Evolutionary conservation across 1,140 invertebrate genomes (phyloP), one percentile per base, ranked within the genome.

Genomic region (Dinoponera quadriceps): DNA sequence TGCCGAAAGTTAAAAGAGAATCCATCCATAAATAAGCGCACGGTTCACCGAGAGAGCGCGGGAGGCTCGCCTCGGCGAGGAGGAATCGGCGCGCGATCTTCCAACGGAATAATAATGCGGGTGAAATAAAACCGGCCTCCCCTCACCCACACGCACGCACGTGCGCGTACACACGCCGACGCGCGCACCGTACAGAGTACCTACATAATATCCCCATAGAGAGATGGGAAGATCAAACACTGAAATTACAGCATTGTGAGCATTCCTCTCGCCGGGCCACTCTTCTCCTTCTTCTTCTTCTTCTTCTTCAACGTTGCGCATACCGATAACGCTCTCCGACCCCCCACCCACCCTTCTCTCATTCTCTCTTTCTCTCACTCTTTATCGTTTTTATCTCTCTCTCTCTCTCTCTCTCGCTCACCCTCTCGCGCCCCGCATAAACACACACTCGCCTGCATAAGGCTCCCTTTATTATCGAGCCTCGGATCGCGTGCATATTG

Each of bases 81-180:
- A 82, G 63, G 86, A 88, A 90, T 90, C 87, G 89, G 88, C 84
- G 92, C 88, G 92, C 91, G 89, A 92, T 93, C 92, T 93, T 59
- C 90, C 92, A 93, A 93, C 91, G 89, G 92, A 93, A 93, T 93
- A 93, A 92, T 93, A 93, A 93, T 93, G 92, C 92, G 92, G 91
- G 89, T 91, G 90, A 91, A 93, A 93, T 91, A 93, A 93, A 93
- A 93, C 89, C 89, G 85, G 83, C 83, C 85, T 88, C 85, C 87
- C 85, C 83, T 75, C 82, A 81, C 86, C 54, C 83, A 78, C 68
- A 84, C 74, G 60, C 55, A 44, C 74, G 55, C 71, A 81, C 62
- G 69, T 14, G 59, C 13, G 59, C 54, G 85, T 66, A 72, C 59
- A 72, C 74, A 82, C 73, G 82, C 38, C 7, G 38, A 44, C 38